Base-by-base conservation (phyloP, 2,888 invertebrate species). In the Helobdella robusta region DNA sequence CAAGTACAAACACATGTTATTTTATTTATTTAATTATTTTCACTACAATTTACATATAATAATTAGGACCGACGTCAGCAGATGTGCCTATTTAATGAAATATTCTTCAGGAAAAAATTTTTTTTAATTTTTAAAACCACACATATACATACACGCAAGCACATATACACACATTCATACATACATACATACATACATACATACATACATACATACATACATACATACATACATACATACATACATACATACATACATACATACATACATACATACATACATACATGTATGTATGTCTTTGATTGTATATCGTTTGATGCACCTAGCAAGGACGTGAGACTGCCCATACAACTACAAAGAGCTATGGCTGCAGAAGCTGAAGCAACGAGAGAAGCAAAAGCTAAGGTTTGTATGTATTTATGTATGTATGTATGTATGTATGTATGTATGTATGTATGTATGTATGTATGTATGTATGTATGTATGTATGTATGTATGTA, bases 331-430 rank as follows among this genome's bases (percentile, higher is more conserved):
- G 75, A 75, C 66, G 75, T 75, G 6, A 69, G 75, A 32, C 67
- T 75, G 62, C 75, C 75, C 15, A 70, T 73, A 8, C 74, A 75
- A 59, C 67, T 75, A 23, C 75, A 75, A 66, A 68, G 75, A 56
- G 74, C 75, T 2, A 75, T 75, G 75, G 75, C 75, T 11, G 74
- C 75, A n/a, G 74, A 75, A 65, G 75, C 75, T 5, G 75, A 75
- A 62, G 75, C 75, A 6, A 69, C 74, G 2, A 64, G 75, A 46
- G 75, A 75, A 67, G 75, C 75, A 20, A 70, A 71, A 59, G 75
- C 75, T 28, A 75, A 75, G 72, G 74, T 74, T 36, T 46, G 63
- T 60, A 25, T 58, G 58, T n/a, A 25, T 58, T 6, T 8, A 28
- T 6, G n/a, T n/a, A n/a, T n/a, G n/a, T n/a, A n/a, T n/a, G n/a